Conservation (phyloP, 1,140 invertebrate genomes). For the Lepeophtheirus salmonis region DNA sequence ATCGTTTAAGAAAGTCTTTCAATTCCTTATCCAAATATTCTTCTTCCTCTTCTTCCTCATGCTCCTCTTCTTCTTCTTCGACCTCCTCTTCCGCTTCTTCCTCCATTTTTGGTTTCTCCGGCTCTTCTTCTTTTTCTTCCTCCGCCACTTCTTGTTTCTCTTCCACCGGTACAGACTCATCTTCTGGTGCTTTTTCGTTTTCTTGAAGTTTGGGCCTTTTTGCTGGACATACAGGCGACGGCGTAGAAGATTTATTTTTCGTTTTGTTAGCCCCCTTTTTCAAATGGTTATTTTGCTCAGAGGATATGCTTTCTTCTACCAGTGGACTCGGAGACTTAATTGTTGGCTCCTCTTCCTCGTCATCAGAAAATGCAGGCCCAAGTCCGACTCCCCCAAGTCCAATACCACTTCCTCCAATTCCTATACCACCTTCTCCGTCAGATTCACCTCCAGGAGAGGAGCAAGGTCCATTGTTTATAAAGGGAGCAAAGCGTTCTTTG, state of each 20-base stretch:
- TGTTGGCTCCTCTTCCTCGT: neutral
- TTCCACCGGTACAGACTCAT: neutral
- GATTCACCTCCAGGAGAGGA: no score
- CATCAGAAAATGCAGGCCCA: neutral
- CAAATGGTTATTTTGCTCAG: neutral
- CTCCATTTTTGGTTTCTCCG: neutral
- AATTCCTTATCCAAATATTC: constrained; percentile 39
- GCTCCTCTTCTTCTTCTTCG: neutral
- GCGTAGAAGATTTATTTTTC: no score
- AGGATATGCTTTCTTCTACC: neutral
- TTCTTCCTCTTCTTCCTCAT: constrained; percentile 19
- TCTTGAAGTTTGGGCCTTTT: no score
- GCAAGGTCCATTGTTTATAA: constrained; percentile 10
- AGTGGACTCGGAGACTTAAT: neutral
- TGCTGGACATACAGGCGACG: no score
- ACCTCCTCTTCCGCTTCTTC: neutral
- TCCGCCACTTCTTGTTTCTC: neutral
- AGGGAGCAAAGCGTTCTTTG: constrained; percentile 11
- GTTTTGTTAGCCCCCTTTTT: no score
- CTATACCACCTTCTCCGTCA: neutral
- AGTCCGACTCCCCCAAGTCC: no score
- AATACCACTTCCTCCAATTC: no score
- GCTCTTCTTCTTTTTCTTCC: neutral
- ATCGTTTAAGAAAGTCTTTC: constrained; percentile 40
- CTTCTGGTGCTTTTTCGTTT: neutral